A percentile compares a stretch with the other conserved stretches of the same genome.
Conservation (phyloP, 2,888 invertebrate species). For the Pyrgus malvae region DNA sequence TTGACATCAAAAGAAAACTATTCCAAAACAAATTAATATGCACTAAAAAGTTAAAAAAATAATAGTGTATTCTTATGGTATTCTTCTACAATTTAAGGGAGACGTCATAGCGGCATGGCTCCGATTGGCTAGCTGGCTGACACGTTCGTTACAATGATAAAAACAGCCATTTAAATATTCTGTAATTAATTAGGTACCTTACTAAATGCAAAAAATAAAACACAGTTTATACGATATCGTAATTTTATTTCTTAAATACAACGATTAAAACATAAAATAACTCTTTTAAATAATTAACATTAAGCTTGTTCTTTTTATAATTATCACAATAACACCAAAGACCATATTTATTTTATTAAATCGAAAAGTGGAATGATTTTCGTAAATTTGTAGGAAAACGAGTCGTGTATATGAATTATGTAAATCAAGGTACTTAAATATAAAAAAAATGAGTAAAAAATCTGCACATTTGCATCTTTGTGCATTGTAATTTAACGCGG, state of each 20-base stretch:
- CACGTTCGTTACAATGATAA: too few species aligned
- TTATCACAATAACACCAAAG: slow-evolving; percentile 74
- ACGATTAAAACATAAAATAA: slow-evolving; percentile 80
- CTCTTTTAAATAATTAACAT: slow-evolving; percentile 74
- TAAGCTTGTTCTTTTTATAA: slow-evolving; percentile 73
- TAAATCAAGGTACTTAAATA: not conserved
- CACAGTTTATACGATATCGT: slow-evolving; percentile 27
- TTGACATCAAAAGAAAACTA: too few species aligned
- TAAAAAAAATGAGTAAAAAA: not conserved
- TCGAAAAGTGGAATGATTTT: slow-evolving; percentile 69
- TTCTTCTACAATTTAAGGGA: too few species aligned
- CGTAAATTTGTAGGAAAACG: slow-evolving; percentile 21
- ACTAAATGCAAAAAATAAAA: too few species aligned
- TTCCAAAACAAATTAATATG: too few species aligned
- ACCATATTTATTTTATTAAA: too few species aligned
- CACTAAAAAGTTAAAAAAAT: not conserved
- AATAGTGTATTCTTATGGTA: too few species aligned
- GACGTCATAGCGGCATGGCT: too few species aligned
- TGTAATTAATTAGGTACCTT: too few species aligned
- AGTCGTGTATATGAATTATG: not conserved
- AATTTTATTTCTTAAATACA: slow-evolving; percentile 73
- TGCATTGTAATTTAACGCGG: not conserved
- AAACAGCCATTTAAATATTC: too few species aligned
- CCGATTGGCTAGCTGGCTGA: too few species aligned
- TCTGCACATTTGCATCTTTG: not conserved